Evolutionary conservation across 2,888 invertebrate genomes (phyloP).

Genomic region (Ophion obscuratus): DNA sequence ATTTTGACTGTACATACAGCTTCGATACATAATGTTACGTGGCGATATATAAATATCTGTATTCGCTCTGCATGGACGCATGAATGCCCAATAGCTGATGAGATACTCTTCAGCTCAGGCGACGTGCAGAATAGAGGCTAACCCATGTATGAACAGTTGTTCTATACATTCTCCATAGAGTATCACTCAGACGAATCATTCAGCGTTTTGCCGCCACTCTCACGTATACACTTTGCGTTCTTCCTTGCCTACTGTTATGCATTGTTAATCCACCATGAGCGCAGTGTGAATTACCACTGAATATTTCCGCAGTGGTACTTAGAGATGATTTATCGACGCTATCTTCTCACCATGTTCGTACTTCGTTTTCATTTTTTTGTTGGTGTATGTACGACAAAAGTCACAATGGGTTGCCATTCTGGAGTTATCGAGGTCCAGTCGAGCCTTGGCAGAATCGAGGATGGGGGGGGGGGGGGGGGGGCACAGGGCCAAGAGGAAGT

Average conservation of each 20-base stretch:
- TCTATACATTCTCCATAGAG: background rate
- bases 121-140: background rate
- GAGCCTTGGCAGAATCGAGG: no score
- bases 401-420: no score
- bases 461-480: no score
- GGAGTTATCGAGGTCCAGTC: no score
- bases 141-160: slow-evolving; percentile 25
- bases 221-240: background rate
- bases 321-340: no score
- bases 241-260: background rate
- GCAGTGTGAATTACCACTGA: background rate
- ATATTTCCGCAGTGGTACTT: no score
- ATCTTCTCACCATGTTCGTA: no score
- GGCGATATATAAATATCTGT: background rate
- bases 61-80: background rate
- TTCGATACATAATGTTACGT: no score
- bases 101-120: slow-evolving; percentile 24
- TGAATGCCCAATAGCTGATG: slow-evolving; percentile 15
- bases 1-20: no score
- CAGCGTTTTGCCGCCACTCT: background rate
- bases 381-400: no score
- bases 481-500: no score
- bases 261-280: background rate
- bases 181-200: slow-evolving; percentile 13
- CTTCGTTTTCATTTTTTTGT: no score